Evolutionary conservation across 1,140 invertebrate genomes (phyloP), one percentile per base, ranked within the genome.

Genomic region (Nomia melanderi): DNA sequence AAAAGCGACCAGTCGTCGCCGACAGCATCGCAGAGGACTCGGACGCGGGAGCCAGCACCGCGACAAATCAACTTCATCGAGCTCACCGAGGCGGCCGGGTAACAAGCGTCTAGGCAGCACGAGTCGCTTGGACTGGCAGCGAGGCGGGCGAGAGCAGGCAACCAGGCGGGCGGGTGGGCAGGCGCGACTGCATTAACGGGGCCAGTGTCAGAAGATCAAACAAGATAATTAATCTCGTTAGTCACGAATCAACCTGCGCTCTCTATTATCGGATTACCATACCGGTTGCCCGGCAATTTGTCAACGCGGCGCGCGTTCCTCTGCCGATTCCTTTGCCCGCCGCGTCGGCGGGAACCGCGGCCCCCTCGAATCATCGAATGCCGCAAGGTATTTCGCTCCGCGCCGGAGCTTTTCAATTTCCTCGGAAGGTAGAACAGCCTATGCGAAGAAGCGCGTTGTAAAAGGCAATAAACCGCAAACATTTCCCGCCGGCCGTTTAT

Each of bases 401-500:
- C n/a, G n/a, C n/a, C n/a, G n/a, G n/a, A n/a, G n/a, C n/a, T n/a
- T n/a, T n/a, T n/a, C n/a, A n/a, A n/a, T n/a, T 36, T 36, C 33
- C 33, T 36, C 33, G 33, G 33, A n/a, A n/a, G n/a, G n/a, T n/a
- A n/a, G n/a, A 27, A 65, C 25, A 57, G n/a, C 27, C n/a, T n/a
- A n/a, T 56, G 1, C 12, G 23, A 11, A 39, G 3, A 29, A n/a
- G 14, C 11, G 29, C 20, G 17, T 72, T 36, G 72, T 85, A 84
- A 85, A 87, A 85, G 69, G 71, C 27, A 87, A 87, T 87, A 87
- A 87, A 87, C 81, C 76, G 31, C 77, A 87, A 65, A 82, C 84
- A 83, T 81, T 73, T 41, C 31, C n/a, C 36, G 53, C 12, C 47
- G 20, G 11, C 60, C 50, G 47, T 78, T 87, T 79, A 84, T 84